Base-by-base conservation (phyloP, 2,888 invertebrate species). In the Caenorhabditis plicata region DNA sequence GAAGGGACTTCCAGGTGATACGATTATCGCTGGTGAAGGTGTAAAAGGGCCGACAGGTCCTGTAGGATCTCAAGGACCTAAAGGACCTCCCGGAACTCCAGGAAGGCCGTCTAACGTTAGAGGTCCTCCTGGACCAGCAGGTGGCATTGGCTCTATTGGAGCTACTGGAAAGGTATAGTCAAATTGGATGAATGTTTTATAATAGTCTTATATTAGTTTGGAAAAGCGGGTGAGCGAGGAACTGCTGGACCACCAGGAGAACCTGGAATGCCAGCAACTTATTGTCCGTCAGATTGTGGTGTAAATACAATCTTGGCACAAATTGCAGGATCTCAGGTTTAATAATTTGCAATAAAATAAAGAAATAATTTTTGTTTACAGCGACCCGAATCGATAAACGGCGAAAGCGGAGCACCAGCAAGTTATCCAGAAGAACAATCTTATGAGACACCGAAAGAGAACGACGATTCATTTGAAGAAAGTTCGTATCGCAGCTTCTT, bases 81-180 rank as follows among this genome's bases (percentile, higher is more conserved):
- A 63, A 29, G 76, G 71, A 40, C 55, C 64, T 8, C 64, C 64
- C 4, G 71, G 73, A 47, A 52, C 62, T 25, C 55, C 70, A 13
- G 76, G 74, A 41, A 66, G 72, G 20, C 51, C 70, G 11, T 74
- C 74, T 11, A 76, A 75, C 47, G 54, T 66, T n/a, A 40, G 68
- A 50, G 68, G 68, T 55, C 41, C 55, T 22, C 61, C 68, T 9
- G 68, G 68, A 42, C 52, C 51, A 26, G 40, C 57, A 8, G 68
- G 68, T 41, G 38, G 36, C 9, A 64, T 65, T 26, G 68, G 68
- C 51, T 45, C 54, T 22, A 68, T 72, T 32, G 74, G 74, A 46
- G 49, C 48, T 2, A 64, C 68, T 41, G 74, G 74, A 66, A 66
- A 68, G 62, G 71, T 71, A 50, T 20, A 52, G 22, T 44, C 78